Conservation (phyloP, 1,140 invertebrate genomes). For the Goniozus legneri region DNA sequence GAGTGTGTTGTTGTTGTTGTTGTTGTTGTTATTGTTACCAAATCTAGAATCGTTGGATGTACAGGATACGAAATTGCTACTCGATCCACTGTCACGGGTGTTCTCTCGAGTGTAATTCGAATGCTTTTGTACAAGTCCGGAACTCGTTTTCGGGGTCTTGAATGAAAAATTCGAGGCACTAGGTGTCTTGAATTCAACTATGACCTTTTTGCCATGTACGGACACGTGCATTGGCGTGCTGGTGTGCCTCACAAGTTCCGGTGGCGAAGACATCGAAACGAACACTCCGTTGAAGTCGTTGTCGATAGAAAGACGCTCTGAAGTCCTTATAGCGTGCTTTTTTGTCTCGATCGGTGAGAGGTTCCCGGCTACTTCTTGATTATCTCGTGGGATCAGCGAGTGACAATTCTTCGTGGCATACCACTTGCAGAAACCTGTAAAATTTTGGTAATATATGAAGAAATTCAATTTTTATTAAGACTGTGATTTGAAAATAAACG, state of each 20-base stretch:
- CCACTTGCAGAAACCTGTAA: conserved; percentile 22
- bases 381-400: too few species aligned
- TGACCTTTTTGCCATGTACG: conserved; percentile 2
- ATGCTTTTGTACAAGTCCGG: conserved; percentile 3
- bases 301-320: conserved; percentile 1
- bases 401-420: conserved; percentile 1
- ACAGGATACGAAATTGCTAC: too few species aligned
- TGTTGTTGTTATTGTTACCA: too few species aligned
- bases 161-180: conserved; percentile 18
- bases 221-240: conserved; percentile 34
- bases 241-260: conserved; percentile 26
- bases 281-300: conserved; percentile 17
- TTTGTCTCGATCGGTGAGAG: too few species aligned
- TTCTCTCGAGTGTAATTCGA: neutral
- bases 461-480: neutral
- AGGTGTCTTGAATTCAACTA: conserved; percentile 18
- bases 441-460: too few species aligned
- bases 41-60: too few species aligned
- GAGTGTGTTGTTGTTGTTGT: too few species aligned
- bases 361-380: too few species aligned
- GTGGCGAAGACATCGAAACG: conserved; percentile 20
- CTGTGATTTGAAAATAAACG: neutral
- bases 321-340: neutral
- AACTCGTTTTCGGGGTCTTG: conserved; percentile 24
- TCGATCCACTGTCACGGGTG: neutral